Evolutionary conservation across 2,888 invertebrate genomes (phyloP).

Genomic region (Salticus scenicus): DNA sequence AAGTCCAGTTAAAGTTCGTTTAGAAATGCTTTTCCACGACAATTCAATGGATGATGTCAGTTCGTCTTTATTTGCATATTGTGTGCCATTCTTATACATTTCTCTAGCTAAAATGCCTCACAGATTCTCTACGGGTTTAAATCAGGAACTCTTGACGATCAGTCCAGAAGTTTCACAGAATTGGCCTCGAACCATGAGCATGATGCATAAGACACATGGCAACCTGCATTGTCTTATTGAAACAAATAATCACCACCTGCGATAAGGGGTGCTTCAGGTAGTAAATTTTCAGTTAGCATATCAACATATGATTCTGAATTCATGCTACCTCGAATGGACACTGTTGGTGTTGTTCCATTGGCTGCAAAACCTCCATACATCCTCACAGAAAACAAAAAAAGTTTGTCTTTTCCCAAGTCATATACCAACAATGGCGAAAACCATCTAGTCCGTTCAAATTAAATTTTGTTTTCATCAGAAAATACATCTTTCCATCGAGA

Average conservation of each 20-base stretch:
- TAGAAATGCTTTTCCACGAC: too few species aligned
- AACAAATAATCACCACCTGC: too few species aligned
- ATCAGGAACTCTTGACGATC: neutral
- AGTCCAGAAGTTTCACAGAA: too few species aligned
- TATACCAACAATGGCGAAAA: neutral
- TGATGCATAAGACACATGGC: neutral
- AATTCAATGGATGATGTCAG: too few species aligned
- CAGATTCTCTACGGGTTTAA: neutral
- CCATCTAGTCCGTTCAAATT: neutral
- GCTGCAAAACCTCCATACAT: conserved; percentile 1
- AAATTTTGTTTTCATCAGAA: neutral
- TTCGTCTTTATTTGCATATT: too few species aligned
- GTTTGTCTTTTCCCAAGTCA: neutral
- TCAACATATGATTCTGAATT: neutral
- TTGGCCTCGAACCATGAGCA: too few species aligned
- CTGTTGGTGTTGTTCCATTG: neutral
- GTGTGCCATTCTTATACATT: too few species aligned
- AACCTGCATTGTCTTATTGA: neutral
- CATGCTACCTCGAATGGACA: neutral
- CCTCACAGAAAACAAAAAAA: neutral
- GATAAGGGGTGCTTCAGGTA: neutral
- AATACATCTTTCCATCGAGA: neutral
- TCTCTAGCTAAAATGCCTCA: too few species aligned
- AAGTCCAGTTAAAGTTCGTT: too few species aligned
- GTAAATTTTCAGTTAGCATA: conserved; percentile 2